Percentiles rank a stretch among this genome's conserved stretches.
Evolutionary conservation across 1,140 invertebrate genomes (phyloP).

Genomic region (Octopus sinensis): DNA sequence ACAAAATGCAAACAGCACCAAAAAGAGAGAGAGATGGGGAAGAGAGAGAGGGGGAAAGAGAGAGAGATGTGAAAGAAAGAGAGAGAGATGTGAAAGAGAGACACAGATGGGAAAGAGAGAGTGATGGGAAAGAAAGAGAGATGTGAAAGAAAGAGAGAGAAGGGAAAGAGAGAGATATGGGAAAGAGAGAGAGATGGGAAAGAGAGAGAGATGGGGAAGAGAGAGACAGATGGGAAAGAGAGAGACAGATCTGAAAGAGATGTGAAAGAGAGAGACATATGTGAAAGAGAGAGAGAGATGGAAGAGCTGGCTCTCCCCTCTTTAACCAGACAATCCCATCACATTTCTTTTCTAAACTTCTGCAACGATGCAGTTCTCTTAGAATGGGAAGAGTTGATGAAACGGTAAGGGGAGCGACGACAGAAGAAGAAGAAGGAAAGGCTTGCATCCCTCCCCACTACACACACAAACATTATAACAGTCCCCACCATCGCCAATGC

Average conservation of each 20-base stretch:
- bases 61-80: not conserved
- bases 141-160: not conserved
- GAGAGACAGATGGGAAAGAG: not conserved
- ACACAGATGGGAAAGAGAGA: not conserved
- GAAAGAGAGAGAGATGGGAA: too few species aligned
- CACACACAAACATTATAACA: too few species aligned
- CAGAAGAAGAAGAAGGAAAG: too few species aligned
- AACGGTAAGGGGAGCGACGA: too few species aligned
- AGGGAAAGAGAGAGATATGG: too few species aligned
- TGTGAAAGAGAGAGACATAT: not conserved
- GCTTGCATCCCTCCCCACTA: too few species aligned
- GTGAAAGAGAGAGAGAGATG: not conserved
- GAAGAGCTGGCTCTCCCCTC: too few species aligned
- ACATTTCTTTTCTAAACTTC: too few species aligned
- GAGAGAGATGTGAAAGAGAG: not conserved
- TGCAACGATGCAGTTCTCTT: too few species aligned
- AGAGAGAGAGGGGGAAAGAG: conserved; percentile 14
- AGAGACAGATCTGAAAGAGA: not conserved
- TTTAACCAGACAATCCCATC: too few species aligned
- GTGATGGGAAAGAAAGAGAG: not conserved
- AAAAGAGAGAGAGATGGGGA: not conserved
- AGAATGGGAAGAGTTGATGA: too few species aligned
- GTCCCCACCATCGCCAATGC: too few species aligned
- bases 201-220: not conserved
- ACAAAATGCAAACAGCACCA: not conserved